Conservation (phyloP, 2,888 invertebrate species). For the Brachypalpus laphriformis region DNA sequence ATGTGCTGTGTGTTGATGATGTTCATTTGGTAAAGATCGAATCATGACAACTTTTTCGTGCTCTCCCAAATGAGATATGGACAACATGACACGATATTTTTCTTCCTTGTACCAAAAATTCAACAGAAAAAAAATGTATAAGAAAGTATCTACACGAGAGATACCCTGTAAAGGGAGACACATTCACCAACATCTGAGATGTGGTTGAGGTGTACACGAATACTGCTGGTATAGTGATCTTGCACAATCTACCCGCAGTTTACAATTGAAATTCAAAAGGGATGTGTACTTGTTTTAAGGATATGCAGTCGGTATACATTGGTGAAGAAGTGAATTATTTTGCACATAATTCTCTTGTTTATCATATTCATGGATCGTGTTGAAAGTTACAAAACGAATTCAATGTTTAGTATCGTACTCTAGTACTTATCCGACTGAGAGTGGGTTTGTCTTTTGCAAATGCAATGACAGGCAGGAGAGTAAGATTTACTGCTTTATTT, state of each 20-base stretch:
- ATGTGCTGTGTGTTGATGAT: conserved; percentile 77
- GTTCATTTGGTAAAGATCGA: conserved; percentile 80
- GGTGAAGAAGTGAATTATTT: conserved; percentile 49
- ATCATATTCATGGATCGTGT: conserved; percentile 71
- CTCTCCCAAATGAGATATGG: conserved; percentile 75
- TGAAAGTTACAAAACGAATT: conserved; percentile 42
- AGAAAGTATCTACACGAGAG: conserved; percentile 48
- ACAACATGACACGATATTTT: conserved; percentile 72
- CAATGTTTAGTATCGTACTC: neutral
- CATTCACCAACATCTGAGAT: no score
- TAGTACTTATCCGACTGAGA: neutral
- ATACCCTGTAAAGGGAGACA: conserved; percentile 24
- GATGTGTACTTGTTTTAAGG: conserved; percentile 41
- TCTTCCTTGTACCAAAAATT: conserved; percentile 43
- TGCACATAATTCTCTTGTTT: conserved; percentile 63
- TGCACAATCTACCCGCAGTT: conserved; percentile 55
- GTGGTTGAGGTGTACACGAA: neutral
- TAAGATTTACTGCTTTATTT: conserved; percentile 53
- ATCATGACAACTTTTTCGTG: conserved; percentile 79
- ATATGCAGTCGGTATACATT: neutral
- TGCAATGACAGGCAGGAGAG: neutral
- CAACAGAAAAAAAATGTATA: conserved; percentile 17
- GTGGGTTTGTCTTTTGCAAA: conserved; percentile 14
- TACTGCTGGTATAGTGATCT: conserved; percentile 49
- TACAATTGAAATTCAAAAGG: conserved; percentile 62